Conservation (phyloP, 1,140 invertebrate species). For the Varroa destructor region DNA sequence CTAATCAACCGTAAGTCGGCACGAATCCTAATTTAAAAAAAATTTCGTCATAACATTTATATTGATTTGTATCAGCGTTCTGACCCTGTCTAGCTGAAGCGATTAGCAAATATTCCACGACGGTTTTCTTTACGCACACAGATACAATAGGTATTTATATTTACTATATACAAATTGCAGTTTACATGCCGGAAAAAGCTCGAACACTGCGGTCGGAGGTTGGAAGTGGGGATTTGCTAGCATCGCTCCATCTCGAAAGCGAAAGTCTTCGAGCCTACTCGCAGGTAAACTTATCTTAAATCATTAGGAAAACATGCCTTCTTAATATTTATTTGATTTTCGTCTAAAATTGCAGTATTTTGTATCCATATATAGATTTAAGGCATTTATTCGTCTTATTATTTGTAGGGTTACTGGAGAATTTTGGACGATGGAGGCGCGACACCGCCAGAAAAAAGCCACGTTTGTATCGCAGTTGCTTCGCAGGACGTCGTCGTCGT, state of each 20-base stretch:
- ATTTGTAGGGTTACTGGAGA: slow-evolving; percentile 8
- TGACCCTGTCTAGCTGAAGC: no score
- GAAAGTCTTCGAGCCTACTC: background rate
- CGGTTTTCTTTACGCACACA: no score
- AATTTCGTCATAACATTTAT: background rate
- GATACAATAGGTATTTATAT: background rate
- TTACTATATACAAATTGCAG: background rate
- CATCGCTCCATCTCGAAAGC: background rate
- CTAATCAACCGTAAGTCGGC: background rate
- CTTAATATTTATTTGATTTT: background rate
- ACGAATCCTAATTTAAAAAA: background rate
- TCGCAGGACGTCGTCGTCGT: slow-evolving; percentile 14
- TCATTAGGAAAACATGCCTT: background rate
- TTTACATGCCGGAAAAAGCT: background rate
- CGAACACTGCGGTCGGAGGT: background rate
- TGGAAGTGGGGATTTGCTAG: background rate
- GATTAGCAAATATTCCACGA: no score
- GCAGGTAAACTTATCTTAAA: background rate
- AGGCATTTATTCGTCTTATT: background rate
- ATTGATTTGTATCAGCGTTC: background rate
- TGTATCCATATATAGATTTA: background rate
- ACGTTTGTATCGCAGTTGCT: slow-evolving; percentile 10
- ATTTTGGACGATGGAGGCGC: slow-evolving; percentile 2
- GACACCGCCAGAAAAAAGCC: background rate
- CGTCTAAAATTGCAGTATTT: background rate